Evolutionary conservation across 2,888 invertebrate species (phyloP).

Genomic region (Erynnis tages): DNA sequence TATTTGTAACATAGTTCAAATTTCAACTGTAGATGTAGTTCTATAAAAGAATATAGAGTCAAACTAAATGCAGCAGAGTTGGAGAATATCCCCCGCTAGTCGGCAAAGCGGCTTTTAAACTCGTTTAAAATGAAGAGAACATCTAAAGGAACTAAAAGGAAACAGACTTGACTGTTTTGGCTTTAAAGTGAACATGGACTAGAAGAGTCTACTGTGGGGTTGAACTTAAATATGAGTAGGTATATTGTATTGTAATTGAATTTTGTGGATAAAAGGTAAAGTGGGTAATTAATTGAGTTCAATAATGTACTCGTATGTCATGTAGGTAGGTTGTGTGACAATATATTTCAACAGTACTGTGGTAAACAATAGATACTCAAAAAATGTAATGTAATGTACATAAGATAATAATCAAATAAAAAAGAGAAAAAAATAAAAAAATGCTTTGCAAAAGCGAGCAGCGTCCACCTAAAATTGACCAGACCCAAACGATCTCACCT

Average conservation of each 20-base stretch:
- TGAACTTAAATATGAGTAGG: neutral
- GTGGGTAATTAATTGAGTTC: neutral
- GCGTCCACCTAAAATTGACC: slow-evolving; percentile 76
- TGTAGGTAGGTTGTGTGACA: slow-evolving; percentile 32
- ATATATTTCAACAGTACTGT: neutral
- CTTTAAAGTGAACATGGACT: slow-evolving; percentile 22
- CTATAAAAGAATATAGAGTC: slow-evolving; percentile 40
- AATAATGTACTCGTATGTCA: slow-evolving; percentile 20
- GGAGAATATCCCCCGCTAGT: slow-evolving; percentile 55
- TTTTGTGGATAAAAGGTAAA: neutral
- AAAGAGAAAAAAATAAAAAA: slow-evolving; percentile 59
- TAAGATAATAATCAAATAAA: slow-evolving; percentile 41
- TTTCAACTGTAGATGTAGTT: slow-evolving; percentile 27
- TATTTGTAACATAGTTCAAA: neutral
- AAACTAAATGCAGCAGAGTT: slow-evolving; percentile 49
- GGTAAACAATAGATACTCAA: too few species aligned
- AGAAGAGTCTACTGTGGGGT: slow-evolving; percentile 14
- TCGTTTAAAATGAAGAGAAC: slow-evolving; percentile 40
- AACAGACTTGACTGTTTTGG: slow-evolving; percentile 21
- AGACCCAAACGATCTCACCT: slow-evolving; percentile 87
- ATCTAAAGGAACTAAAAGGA: slow-evolving; percentile 41
- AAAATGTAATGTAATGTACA: slow-evolving; percentile 5
- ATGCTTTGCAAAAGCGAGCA: slow-evolving; percentile 80
- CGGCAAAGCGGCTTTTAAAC: slow-evolving; percentile 65
- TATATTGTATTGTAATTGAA: slow-evolving; percentile 8